A percentile compares a stretch with the other conserved stretches of the same genome.
Conservation (phyloP, 2,797 vertebrate species). For the Diplodus puntazzo region DNA sequence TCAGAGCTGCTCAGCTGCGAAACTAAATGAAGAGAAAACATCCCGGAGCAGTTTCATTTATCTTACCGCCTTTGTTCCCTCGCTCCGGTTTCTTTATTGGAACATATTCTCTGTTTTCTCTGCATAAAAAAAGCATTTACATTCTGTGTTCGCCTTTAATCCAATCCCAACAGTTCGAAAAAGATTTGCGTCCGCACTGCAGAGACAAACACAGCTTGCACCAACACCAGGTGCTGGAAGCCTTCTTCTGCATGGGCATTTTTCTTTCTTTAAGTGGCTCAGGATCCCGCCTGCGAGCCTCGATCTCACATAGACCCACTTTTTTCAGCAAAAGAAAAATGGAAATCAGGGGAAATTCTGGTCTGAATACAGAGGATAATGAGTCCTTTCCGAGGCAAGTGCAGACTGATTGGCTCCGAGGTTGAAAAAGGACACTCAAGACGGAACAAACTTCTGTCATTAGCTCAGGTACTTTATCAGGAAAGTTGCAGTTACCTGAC, state of each 20-base stretch:
- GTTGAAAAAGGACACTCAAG: not conserved
- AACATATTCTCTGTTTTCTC: constrained; percentile 7
- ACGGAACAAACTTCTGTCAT: constrained; percentile 3
- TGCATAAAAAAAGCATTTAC: not conserved
- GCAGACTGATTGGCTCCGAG: not conserved
- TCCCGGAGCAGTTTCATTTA: constrained; percentile 11
- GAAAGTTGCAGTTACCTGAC: not conserved
- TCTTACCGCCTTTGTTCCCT: constrained; percentile 6
- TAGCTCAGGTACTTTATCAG: not conserved
- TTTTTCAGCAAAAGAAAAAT: constrained; percentile 18
- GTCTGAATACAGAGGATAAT: constrained; percentile 4
- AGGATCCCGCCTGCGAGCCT: not conserved
- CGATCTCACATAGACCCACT: not conserved
- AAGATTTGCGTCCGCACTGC: not conserved
- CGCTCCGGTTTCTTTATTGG: not conserved
- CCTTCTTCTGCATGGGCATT: not conserved
- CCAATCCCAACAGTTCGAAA: not conserved
- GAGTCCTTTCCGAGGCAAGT: not conserved
- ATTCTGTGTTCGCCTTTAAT: not conserved
- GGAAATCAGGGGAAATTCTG: not conserved
- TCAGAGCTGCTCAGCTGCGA: constrained; percentile 31
- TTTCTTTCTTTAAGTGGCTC: not conserved
- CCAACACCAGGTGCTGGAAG: not conserved
- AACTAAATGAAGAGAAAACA: constrained; percentile 53
- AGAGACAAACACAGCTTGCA: not conserved